These are phyloP conservation scores for Pimephales promelas DNA, from an alignment of 2,113 vertebrate species.

Conservation along the genomic window DNA sequence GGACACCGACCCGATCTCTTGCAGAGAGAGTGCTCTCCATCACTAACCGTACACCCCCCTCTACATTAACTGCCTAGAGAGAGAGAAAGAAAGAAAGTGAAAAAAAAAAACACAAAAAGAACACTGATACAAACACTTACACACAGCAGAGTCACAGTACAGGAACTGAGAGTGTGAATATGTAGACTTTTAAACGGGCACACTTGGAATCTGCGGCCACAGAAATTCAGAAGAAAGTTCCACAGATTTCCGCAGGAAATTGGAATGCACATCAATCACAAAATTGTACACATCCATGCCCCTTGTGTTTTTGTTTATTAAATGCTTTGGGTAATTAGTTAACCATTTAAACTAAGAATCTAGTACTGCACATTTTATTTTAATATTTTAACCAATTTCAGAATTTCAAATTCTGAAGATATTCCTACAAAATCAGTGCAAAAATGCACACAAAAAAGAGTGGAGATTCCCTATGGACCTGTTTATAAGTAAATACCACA, in stretches of 20 bases:
- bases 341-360: too few relatives aligned
- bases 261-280: background rate
- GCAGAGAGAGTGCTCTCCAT: slow-evolving; percentile 95
- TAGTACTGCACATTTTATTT: too few relatives aligned
- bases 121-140: background rate
- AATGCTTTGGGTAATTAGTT: background rate
- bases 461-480: background rate
- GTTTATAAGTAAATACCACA: background rate
- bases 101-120: background rate
- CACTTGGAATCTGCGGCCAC: background rate
- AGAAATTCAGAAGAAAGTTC: background rate
- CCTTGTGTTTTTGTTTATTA: background rate
- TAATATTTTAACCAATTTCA: too few relatives aligned
- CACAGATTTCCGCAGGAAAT: background rate
- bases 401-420: background rate
- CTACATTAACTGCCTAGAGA: slow-evolving; percentile 82
- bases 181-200: background rate
- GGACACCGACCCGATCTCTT: slow-evolving; percentile 94
- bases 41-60: slow-evolving; percentile 88
- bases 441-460: background rate
- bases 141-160: background rate
- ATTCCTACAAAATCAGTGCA: background rate
- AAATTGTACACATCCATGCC: background rate
- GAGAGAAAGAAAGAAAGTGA: background rate
- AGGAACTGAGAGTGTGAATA: background rate